Evolutionary conservation across 2,888 invertebrate species (phyloP).

Genomic region (Drosophila prolongata): DNA sequence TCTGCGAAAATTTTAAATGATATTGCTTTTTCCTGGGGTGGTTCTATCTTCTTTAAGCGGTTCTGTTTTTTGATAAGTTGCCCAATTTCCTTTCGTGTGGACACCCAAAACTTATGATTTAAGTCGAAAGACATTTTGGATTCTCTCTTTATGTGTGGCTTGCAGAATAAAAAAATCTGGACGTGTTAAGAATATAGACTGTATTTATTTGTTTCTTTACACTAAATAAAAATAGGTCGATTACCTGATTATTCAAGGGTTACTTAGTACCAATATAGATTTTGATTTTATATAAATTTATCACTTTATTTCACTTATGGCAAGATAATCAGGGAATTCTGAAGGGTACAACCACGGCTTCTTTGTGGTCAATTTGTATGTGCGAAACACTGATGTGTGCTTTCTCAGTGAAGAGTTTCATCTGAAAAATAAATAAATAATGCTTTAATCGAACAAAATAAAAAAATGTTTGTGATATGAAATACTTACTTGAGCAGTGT

Average conservation of each 20-base stretch:
- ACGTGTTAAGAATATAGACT: conserved; percentile 24
- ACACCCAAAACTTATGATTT: conserved; percentile 86
- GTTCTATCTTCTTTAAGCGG: conserved; percentile 71
- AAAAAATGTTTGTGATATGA: no score
- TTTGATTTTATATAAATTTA: conserved; percentile 35
- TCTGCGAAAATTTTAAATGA: conserved; percentile 81
- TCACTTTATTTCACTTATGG: conserved; percentile 26
- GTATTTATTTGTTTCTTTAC: conserved; percentile 40
- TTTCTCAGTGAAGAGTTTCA: conserved; percentile 88
- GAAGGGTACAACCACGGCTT: conserved; percentile 95
- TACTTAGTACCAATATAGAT: conserved; percentile 43
- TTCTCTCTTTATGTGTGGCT: not conserved
- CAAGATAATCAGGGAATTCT: conserved; percentile 87
- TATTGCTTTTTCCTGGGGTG: conserved; percentile 65
- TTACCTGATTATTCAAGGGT: conserved; percentile 43
- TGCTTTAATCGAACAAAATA: no score
- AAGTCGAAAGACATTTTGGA: conserved; percentile 84
- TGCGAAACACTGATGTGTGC: conserved; percentile 90
- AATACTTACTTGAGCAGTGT: conserved; percentile 88
- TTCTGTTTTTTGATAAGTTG: conserved; percentile 83
- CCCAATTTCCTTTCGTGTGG: conserved; percentile 83
- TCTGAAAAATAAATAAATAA: conserved; percentile 86
- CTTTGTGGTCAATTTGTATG: conserved; percentile 94
- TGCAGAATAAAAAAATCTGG: not conserved
- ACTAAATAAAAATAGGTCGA: conserved; percentile 43